These are phyloP conservation scores for Andrena marginata DNA, from an alignment of 2,888 invertebrate species.

Conservation along the genomic window DNA sequence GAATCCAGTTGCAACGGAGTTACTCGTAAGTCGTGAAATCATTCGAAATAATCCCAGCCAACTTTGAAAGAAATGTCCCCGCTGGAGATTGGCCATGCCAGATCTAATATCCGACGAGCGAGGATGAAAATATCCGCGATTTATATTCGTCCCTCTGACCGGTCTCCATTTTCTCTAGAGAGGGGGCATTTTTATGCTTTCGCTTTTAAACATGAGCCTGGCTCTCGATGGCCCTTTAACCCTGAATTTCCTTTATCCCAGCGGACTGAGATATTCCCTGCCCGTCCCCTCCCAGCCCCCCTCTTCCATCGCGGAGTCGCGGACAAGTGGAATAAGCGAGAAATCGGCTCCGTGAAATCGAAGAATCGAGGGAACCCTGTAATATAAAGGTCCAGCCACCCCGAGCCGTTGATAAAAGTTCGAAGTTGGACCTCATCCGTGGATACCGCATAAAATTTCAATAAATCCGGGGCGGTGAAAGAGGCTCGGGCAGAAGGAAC, in stretches of 20 bases:
- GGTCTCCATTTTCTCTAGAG: slow-evolving; percentile 16
- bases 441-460: slow-evolving; percentile 77
- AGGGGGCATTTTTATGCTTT: slow-evolving; percentile 32
- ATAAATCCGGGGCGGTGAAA: slow-evolving; percentile 72
- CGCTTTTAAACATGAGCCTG: slow-evolving; percentile 51
- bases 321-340: slow-evolving; percentile 52
- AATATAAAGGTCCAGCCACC: slow-evolving; percentile 64
- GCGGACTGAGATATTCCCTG: slow-evolving; percentile 38
- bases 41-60: neutral
- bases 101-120: slow-evolving; percentile 20
- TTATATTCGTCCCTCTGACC: slow-evolving; percentile 35
- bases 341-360: slow-evolving; percentile 64
- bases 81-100: neutral
- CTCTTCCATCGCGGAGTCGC: neutral
- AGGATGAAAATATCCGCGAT: slow-evolving; percentile 20
- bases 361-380: slow-evolving; percentile 28
- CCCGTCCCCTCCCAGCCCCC: neutral
- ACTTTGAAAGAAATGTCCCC: slow-evolving; percentile 3
- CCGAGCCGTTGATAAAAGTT: slow-evolving; percentile 74
- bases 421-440: slow-evolving; percentile 73
- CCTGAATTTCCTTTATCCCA: slow-evolving; percentile 47
- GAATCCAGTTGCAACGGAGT: neutral
- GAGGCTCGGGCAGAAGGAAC: slow-evolving; percentile 59
- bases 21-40: neutral
- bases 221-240: slow-evolving; percentile 6